phyloP scores from a whole-genome alignment of 2,797 vertebrate genomes.

The Picus viridis region DNA sequence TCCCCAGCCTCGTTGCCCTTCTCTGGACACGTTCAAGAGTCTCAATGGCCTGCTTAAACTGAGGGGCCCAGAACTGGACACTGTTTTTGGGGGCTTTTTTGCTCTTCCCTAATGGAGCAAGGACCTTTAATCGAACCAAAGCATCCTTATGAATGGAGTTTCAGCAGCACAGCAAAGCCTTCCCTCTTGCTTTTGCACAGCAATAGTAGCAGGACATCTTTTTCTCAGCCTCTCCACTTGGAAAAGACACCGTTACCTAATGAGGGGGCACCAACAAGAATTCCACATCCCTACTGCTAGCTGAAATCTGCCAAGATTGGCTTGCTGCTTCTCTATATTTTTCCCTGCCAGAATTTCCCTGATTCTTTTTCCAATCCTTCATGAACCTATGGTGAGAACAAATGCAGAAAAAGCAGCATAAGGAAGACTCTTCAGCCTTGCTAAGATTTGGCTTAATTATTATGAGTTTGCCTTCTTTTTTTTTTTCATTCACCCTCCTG shows the following conservation, averaged over 20 bases:
- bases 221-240: constrained; percentile 26
- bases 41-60: too few species aligned
- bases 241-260: constrained; percentile 64
- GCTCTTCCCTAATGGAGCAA: neutral
- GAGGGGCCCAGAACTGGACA: too few species aligned
- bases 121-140: neutral
- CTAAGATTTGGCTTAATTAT: constrained; percentile 69
- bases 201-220: constrained; percentile 22
- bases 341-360: constrained; percentile 71
- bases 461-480: constrained; percentile 40
- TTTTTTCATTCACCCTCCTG: constrained; percentile 45
- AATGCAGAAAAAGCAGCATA: constrained; percentile 70
- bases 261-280: constrained; percentile 62
- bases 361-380: constrained; percentile 66
- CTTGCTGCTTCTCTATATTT: constrained; percentile 47
- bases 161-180: neutral
- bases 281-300: constrained; percentile 64
- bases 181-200: neutral
- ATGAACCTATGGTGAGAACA: constrained; percentile 68
- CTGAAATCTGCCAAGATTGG: constrained; percentile 68
- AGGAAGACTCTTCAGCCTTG: constrained; percentile 58
- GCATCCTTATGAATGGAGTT: constrained; percentile 8
- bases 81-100: neutral
- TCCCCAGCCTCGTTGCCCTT: too few species aligned
- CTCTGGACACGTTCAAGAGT: too few species aligned